Evolutionary conservation across 1,140 invertebrate genomes (phyloP).

Genomic region (Aphaenogaster floridana): DNA sequence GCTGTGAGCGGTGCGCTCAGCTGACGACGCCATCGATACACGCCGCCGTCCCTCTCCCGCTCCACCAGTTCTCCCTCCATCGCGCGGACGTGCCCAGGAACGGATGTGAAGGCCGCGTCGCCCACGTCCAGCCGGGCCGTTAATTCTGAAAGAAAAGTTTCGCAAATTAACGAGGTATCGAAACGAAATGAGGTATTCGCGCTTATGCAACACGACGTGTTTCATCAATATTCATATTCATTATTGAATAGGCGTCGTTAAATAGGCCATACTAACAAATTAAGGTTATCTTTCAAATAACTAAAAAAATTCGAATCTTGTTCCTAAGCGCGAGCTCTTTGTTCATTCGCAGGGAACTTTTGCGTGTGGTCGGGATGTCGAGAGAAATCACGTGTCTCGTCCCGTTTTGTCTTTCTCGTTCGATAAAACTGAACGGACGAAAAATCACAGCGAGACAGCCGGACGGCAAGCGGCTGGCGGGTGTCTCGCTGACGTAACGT

Average conservation of each 20-base stretch:
- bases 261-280: background rate
- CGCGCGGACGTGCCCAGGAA: slow-evolving; percentile 20
- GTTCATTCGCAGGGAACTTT: background rate
- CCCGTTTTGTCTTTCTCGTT: background rate
- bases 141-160: background rate
- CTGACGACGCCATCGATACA: slow-evolving; percentile 81
- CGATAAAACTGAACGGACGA: slow-evolving; percentile 12
- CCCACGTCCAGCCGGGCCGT: background rate
- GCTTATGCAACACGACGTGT: background rate
- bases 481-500: slow-evolving; percentile 50
- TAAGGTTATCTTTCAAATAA: background rate
- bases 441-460: slow-evolving; percentile 16
- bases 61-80: background rate
- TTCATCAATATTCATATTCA: background rate
- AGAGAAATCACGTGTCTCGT: too few relatives aligned
- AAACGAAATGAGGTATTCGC: background rate
- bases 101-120: slow-evolving; percentile 1
- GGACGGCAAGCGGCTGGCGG: slow-evolving; percentile 4
- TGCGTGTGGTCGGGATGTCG: background rate
- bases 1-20: slow-evolving; percentile 83
- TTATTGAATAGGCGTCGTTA: background rate
- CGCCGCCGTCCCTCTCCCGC: slow-evolving; percentile 64
- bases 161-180: background rate
- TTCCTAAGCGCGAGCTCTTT: background rate
- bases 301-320: too few relatives aligned